Percentiles rank a stretch among this genome's conserved stretches.
These are phyloP conservation scores for Symphodus melops DNA, from an alignment of 2,113 vertebrate genomes.

Conservation along the genomic window DNA sequence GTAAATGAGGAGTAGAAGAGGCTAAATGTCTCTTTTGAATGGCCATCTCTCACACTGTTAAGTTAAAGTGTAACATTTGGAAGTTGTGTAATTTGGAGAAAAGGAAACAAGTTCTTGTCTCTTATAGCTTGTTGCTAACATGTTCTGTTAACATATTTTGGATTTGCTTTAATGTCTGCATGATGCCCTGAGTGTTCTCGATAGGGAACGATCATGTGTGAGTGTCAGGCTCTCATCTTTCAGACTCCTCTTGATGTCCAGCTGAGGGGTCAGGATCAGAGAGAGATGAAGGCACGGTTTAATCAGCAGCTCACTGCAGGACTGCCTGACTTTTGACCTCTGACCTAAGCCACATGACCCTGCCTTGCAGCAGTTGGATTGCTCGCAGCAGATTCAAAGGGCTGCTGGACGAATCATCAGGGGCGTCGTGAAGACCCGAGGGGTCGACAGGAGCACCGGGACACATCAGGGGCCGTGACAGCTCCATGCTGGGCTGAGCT, in stretches of 20 bases:
- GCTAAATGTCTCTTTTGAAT: too few relatives aligned
- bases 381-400: slow-evolving; percentile 45
- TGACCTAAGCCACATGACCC: slow-evolving; percentile 35
- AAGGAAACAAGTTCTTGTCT: too few relatives aligned
- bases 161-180: not conserved
- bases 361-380: slow-evolving; percentile 45
- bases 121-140: too few relatives aligned
- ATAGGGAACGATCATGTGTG: not conserved
- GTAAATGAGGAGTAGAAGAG: too few relatives aligned
- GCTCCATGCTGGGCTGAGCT: slow-evolving; percentile 37
- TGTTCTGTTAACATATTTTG: not conserved
- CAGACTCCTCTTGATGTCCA: slow-evolving; percentile 57
- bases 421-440: slow-evolving; percentile 13
- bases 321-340: slow-evolving; percentile 56
- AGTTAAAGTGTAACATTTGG: too few relatives aligned
- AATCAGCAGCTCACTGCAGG: slow-evolving; percentile 58
- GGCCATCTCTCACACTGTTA: too few relatives aligned
- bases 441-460: slow-evolving; percentile 25
- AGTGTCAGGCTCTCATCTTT: slow-evolving; percentile 27
- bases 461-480: slow-evolving; percentile 37
- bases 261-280: slow-evolving; percentile 66
- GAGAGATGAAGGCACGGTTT: slow-evolving; percentile 64
- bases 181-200: not conserved
- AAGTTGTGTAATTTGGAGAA: too few relatives aligned
- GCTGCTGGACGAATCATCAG: slow-evolving; percentile 5